Conservation (phyloP, 1,140 invertebrate genomes). For the Zophobas morio region DNA sequence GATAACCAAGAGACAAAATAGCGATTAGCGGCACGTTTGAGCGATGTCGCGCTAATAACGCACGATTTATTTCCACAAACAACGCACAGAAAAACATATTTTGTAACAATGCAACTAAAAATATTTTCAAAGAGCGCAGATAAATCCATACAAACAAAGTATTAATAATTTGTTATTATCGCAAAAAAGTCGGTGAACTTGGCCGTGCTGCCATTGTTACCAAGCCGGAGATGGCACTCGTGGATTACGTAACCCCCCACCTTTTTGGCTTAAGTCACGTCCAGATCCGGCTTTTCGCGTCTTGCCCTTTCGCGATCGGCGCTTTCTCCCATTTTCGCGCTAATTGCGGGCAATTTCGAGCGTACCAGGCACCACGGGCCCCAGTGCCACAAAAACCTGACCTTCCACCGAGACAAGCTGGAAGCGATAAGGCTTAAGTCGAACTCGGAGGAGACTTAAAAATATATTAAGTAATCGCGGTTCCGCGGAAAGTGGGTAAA, state of each 20-base stretch:
- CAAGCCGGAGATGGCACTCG: not conserved
- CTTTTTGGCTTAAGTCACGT: not conserved
- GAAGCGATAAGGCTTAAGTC: not conserved
- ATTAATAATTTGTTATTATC: constrained; percentile 24
- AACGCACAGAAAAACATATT: constrained; percentile 41
- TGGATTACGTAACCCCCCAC: not conserved
- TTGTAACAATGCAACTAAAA: constrained; percentile 41
- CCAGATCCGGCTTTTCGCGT: not conserved
- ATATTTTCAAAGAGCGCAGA: constrained; percentile 27
- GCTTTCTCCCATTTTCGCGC: not conserved
- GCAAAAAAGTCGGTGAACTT: constrained; percentile 35
- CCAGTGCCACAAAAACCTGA: not conserved
- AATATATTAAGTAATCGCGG: constrained; percentile 34
- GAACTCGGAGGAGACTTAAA: not conserved
- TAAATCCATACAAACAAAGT: constrained; percentile 37
- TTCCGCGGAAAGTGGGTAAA: constrained; percentile 29
- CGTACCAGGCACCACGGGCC: not conserved
- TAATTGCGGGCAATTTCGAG: not conserved
- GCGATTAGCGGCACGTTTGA: too few species aligned
- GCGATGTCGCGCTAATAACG: too few species aligned
- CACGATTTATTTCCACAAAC: too few species aligned
- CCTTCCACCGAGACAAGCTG: not conserved
- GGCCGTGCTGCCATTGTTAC: constrained; percentile 3
- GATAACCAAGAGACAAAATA: too few species aligned
- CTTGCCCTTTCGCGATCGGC: not conserved